Percentiles rank a stretch among this genome's conserved stretches.
These are phyloP conservation scores for Ganaspis brasiliensis DNA, from an alignment of 2,888 invertebrate genomes.

Conservation along the genomic window DNA sequence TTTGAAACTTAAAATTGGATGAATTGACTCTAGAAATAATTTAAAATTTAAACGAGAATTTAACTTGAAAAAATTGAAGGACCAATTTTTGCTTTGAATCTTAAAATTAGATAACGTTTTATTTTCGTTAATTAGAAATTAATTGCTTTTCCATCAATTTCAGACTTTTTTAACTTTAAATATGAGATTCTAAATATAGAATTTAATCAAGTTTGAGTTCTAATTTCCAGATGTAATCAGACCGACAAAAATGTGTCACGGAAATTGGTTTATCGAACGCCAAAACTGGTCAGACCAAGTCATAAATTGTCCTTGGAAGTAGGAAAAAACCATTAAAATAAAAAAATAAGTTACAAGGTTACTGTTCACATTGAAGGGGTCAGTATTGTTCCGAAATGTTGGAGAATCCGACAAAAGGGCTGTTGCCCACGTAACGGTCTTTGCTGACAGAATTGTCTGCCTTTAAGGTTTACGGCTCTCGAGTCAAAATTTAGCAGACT, in stretches of 20 bases:
- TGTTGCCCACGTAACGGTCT: constrained; percentile 66
- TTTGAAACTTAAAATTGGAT: too few species aligned
- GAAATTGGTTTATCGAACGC: constrained; percentile 8
- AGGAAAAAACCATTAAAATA: background rate
- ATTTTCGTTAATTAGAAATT: too few species aligned
- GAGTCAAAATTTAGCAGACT: constrained; percentile 53
- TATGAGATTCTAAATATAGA: too few species aligned
- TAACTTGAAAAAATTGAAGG: too few species aligned
- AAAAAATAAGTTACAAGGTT: constrained; percentile 38
- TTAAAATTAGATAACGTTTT: too few species aligned
- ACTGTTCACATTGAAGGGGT: constrained; percentile 58
- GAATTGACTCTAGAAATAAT: too few species aligned
- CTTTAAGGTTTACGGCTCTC: constrained; percentile 60
- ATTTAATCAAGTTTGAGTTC: too few species aligned
- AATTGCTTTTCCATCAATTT: too few species aligned
- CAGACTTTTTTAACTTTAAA: too few species aligned
- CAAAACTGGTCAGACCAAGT: background rate
- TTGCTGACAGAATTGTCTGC: constrained; percentile 62
- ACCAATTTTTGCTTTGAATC: too few species aligned
- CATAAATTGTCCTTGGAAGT: constrained; percentile 13
- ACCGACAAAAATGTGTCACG: constrained; percentile 6
- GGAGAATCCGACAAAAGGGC: constrained; percentile 66
- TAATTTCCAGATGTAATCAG: too few species aligned
- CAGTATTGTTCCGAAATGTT: constrained; percentile 63
- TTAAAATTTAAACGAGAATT: too few species aligned